Evolutionary conservation across 1,140 invertebrate species (phyloP).

Genomic region (Drosophila pachea): DNA sequence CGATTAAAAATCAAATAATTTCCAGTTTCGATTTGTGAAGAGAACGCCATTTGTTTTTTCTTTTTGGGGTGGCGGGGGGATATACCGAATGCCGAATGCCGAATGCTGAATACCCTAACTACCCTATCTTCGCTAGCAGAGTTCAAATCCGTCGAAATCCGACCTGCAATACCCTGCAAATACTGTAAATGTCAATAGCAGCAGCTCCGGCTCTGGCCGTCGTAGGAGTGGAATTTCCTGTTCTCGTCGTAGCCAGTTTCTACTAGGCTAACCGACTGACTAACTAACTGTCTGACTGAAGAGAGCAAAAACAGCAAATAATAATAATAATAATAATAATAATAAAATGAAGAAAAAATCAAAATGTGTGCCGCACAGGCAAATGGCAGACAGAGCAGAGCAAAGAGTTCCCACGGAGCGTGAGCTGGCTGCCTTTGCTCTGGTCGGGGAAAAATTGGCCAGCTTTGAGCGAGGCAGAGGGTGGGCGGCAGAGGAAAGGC

Average conservation of each 20-base stretch:
- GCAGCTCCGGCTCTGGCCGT: conserved; percentile 35
- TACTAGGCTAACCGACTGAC: conserved; percentile 32
- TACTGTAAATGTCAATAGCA: conserved; percentile 55
- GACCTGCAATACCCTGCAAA: no score
- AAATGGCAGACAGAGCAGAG: conserved; percentile 59
- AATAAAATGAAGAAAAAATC: conserved; percentile 31
- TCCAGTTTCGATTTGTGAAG: conserved; percentile 16
- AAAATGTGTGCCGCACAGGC: conserved; percentile 61
- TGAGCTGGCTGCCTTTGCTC: conserved; percentile 25
- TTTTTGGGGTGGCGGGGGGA: no score
- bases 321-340: background rate
- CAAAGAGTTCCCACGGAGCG: conserved; percentile 64
- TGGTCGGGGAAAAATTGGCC: conserved; percentile 56
- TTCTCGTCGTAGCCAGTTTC: conserved; percentile 70
- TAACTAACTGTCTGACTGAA: background rate
- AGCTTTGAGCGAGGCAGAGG: conserved; percentile 38
- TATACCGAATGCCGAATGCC: no score
- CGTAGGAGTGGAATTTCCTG: conserved; percentile 77
- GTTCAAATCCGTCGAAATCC: no score
- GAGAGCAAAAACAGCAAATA: background rate
- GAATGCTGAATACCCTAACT: no score
- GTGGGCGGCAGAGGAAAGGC: conserved; percentile 50
- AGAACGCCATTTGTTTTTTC: conserved; percentile 19
- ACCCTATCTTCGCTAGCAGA: no score
- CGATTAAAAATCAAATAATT: conserved; percentile 69